Base-by-base conservation (phyloP, 2,113 vertebrate species). In the Shinisaurus crocodilurus region DNA sequence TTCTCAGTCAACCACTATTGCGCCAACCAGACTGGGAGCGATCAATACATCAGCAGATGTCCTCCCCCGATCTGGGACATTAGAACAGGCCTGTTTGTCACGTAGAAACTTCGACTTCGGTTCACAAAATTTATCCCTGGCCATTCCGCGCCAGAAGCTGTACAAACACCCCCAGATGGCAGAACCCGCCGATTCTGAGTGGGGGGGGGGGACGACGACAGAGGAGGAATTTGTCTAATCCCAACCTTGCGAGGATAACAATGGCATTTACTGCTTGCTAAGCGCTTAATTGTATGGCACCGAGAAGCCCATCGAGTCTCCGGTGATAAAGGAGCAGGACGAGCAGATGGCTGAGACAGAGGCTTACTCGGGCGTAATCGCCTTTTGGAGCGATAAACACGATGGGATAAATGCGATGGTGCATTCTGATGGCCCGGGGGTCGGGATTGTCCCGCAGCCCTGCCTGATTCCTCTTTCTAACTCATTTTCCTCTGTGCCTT, bases 51-150 rank as follows among this genome's bases (percentile, higher is more conserved):
- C 70, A 32, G 89, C 80, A 67, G 43, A 48, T 37, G 54, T 0
- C 0, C 76, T 90, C 32, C 83, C 75, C 29, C 18, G 69, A 70
- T 79, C 29, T 48, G 43, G 76, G 72, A 29, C 45, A 90, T 69
- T 0, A 23, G 0, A 37, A 7, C 54, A 0, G 0, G 0, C 45
- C 60, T 82, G n/a, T 20, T 23, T 54, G 45, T 81, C 77, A 3
- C 0, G 0, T 69, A 83, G 40, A 86, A 43, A 23, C 81, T 72
- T 89, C 91, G 91, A 82, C 86, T 90, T 69, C n/a, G 76, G 3
- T 3, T 82, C 43, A 90, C 92, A 76, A 82, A 86, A 70, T 48
- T 23, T 3, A 2, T 6, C 50, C 43, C 72, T 57, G 69, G 80
- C 60, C 18, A 3, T n/a, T 69, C 90, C 25, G 54, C 88, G 57